Percentiles rank a stretch among this genome's conserved stretches.
phyloP scores from a whole-genome alignment of 2,113 vertebrate species.

The Indicator maculatus region DNA sequence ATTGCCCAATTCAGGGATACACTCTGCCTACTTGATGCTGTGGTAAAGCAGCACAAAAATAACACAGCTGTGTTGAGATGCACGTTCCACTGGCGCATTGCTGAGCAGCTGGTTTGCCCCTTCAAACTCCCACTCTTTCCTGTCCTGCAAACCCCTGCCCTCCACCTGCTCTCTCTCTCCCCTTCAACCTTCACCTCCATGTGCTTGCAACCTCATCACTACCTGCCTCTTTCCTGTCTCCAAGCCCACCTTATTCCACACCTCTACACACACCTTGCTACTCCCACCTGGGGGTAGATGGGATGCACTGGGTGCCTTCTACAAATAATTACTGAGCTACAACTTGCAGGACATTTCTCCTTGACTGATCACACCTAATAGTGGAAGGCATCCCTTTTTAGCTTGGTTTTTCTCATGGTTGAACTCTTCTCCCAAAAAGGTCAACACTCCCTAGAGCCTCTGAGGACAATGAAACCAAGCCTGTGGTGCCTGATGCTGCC shows the following conservation, averaged over 20 bases:
- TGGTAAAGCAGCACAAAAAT: slow-evolving; percentile 51
- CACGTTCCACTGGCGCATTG: background rate
- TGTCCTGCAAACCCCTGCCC: background rate
- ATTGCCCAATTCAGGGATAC: slow-evolving; percentile 54
- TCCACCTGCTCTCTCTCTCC: background rate
- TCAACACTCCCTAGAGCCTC: background rate
- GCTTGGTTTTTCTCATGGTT: background rate
- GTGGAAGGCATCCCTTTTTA: background rate
- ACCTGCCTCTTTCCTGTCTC: background rate
- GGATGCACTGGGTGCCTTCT: background rate
- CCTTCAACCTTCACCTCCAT: background rate
- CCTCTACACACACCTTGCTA: background rate
- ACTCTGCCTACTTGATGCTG: slow-evolving; percentile 48
- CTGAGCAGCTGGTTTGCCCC: background rate
- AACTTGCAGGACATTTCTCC: background rate
- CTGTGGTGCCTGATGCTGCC: background rate
- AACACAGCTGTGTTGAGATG: slow-evolving; percentile 24
- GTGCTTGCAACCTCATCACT: background rate
- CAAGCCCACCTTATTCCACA: background rate
- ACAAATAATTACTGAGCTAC: background rate
- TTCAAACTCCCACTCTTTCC: background rate
- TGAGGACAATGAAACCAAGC: background rate
- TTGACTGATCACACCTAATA: background rate
- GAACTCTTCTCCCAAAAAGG: background rate
- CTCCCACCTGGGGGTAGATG: background rate